Conservation (phyloP, 2,888 invertebrate genomes). For the Hedya salicella region DNA sequence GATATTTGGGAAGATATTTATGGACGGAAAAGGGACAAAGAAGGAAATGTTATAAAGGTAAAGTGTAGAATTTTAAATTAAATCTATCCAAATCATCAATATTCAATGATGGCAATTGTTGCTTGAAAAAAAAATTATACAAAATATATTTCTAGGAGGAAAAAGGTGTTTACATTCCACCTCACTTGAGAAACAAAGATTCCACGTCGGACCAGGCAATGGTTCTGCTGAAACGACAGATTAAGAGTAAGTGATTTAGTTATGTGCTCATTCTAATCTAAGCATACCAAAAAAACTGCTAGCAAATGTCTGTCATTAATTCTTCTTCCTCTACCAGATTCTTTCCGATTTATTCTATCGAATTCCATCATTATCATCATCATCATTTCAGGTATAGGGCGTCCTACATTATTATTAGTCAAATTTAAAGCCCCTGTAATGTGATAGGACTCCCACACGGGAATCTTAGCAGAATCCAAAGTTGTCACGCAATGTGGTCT, state of each 20-base stretch:
- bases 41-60: constrained; percentile 91
- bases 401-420: no score
- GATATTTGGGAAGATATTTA: constrained; percentile 96
- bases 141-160: constrained; percentile 65
- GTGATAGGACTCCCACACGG: no score
- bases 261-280: not conserved
- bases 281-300: no score
- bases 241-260: constrained; percentile 88
- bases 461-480: no score
- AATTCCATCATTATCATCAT: no score
- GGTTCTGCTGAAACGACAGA: constrained; percentile 88
- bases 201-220: constrained; percentile 85
- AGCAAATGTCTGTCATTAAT: no score
- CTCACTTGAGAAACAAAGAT: constrained; percentile 88
- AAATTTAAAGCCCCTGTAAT: no score
- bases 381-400: no score
- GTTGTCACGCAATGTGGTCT: no score
- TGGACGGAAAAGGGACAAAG: constrained; percentile 92
- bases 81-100: not conserved
- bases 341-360: no score
- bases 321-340: no score
- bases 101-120: not conserved
- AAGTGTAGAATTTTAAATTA: constrained; percentile 36
- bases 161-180: constrained; percentile 91
- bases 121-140: no score